These are phyloP conservation scores for Cantharis rufa DNA, from an alignment of 2,888 invertebrate species.

Conservation along the genomic window DNA sequence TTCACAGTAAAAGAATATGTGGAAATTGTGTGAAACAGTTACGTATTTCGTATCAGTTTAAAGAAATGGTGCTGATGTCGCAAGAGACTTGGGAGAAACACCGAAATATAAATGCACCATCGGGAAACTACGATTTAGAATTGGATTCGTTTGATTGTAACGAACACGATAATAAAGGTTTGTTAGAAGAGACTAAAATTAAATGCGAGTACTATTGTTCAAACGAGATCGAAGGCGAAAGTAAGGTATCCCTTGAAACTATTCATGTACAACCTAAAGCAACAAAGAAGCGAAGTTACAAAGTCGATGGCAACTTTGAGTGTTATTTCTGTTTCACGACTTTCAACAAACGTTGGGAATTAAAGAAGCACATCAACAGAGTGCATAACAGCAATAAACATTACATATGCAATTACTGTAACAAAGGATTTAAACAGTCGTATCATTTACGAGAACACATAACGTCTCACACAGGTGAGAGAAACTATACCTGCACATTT, in stretches of 20 bases:
- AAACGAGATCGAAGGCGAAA: neutral
- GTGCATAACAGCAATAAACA: conserved; percentile 36
- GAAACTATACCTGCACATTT: conserved; percentile 43
- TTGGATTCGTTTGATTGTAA: neutral
- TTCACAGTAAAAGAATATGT: conserved; percentile 37
- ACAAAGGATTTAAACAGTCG: conserved; percentile 44
- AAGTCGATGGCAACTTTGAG: conserved; percentile 16
- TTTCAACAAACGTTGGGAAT: conserved; percentile 40
- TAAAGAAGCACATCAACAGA: conserved; percentile 40
- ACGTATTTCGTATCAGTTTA: conserved; percentile 38
- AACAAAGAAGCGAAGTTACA: conserved; percentile 5
- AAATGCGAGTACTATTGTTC: neutral
- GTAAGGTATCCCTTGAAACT: neutral
- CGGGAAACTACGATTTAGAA: neutral
- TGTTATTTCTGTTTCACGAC: conserved; percentile 40
- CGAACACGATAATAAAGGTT: neutral
- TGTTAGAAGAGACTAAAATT: neutral
- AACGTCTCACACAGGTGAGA: conserved; percentile 46
- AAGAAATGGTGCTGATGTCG: conserved; percentile 38
- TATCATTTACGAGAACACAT: conserved; percentile 46
- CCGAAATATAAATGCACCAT: conserved; percentile 1
- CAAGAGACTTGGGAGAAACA: conserved; percentile 36
- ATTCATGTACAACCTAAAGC: neutral
- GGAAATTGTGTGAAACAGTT: conserved; percentile 35
- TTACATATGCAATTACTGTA: conserved; percentile 37